Evolutionary conservation across 2,113 vertebrate genomes (phyloP), one percentile per base, ranked within the genome.

Genomic region (Corvus moneduloides): DNA sequence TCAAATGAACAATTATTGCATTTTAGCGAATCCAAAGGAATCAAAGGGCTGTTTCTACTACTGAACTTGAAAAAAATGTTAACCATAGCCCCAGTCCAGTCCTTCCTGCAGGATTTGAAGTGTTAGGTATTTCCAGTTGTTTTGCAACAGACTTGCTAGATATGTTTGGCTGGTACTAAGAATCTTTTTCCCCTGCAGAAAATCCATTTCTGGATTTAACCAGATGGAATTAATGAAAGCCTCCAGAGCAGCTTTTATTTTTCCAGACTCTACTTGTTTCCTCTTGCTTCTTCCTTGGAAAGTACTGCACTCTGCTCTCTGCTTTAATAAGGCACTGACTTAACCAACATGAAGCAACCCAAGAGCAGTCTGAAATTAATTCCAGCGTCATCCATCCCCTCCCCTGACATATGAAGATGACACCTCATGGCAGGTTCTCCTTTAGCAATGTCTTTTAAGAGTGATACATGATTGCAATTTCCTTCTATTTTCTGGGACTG

Each of bases 381-480:
- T 92, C 84, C 61, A 41, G 9, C 28, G 61, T 33, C 89, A 94
- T 75, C 83, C 69, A 78, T 84, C 52, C 80, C 68, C 87, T 96
- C 80, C 69, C 75, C 61, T 83, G 86, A 67, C 64, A 89, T 67
- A 59, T 26, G 49, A 87, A 79, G 78, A 87, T 72, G 82, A 74
- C 78, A 87, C 78, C 68, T 81, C 2, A 15, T 78, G 73, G 83
- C 86, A 95, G 61, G 33, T 51, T 81, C 86, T 94, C 76, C 83
- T 86, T 86, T 8, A 77, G 61, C 79, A 86, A 24, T 80, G 68
- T 90, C 75, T 93, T 92, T 92, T 81, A 81, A 73, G 63, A 88
- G 73, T 86, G 89, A 97, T 89, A 43, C 52, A 93, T 55, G 43
- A 58, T 1, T 55, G 46, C 76, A 93, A 92, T 96, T 94, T 92